Base-by-base conservation (phyloP, 2,888 invertebrate species). In the Rhagophthalmus giganteus region DNA sequence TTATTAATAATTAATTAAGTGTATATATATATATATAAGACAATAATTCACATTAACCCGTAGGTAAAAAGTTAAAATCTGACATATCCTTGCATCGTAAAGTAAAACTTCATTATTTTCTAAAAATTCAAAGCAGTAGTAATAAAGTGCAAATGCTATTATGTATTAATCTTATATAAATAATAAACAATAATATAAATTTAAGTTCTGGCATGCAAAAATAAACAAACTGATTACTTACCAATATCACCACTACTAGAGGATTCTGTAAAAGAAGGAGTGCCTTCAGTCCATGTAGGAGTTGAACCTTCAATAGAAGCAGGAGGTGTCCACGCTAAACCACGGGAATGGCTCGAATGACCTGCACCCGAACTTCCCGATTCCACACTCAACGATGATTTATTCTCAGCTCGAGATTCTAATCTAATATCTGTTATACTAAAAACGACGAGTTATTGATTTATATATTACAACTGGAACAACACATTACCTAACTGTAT, bases 281-380 rank as follows among this genome's bases (percentile, higher is more conserved):
- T 96, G 67, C 96, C 96, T 79, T 96, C 96, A 34, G 96, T 96
- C 91, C 95, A 96, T 30, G 96, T 96, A n/a, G 96, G 95, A 26
- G 96, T 96, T 4, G 90, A 90, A 27, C 91, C 91, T 74, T 92
- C 90, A 45, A 88, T 88, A 32, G 90, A 90, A 34, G 88, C 86
- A 1, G 90, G 90, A 13, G 90, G 90, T 10, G 90, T 90, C 90
- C 90, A 91, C 59, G 84, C 83, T 64, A 82, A 70, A 12, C 80
- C 78, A 10, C 78, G 73, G 44, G 80, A 78, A 60, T 81, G 79
- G 54, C 81, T 78, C 35, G 72, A 72, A 46, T 71, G 73, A 11
- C 73, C 74, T 16, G 71, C 71, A 47, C 70, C 68, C 35, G 67
- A 67, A 54, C 81, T 79, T 28, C 81, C 81, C 28, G 83, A 83